Evolutionary conservation across 2,797 vertebrate species (phyloP).

Genomic region (Eremophila alpestris): DNA sequence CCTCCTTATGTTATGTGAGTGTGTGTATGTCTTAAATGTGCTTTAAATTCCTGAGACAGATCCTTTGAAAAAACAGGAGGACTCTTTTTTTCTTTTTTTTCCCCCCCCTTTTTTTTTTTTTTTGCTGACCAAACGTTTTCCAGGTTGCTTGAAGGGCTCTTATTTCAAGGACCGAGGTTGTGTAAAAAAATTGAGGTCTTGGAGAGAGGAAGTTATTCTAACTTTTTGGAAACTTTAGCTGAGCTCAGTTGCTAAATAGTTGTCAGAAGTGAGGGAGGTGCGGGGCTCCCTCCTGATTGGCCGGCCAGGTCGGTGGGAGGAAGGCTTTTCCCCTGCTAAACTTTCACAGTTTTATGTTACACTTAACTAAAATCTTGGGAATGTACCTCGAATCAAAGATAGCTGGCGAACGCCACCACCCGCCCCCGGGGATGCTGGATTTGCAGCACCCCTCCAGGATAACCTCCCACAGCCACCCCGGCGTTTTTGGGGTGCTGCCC

Average conservation of each 20-base stretch:
- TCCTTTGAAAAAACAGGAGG: constrained; percentile 68
- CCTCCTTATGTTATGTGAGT: constrained; percentile 67
- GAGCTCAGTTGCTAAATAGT: constrained; percentile 93
- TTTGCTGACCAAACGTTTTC: constrained; percentile 69
- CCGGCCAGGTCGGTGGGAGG: constrained; percentile 82
- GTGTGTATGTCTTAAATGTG: constrained; percentile 68
- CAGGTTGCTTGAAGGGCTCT: constrained; percentile 69
- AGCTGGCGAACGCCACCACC: not conserved
- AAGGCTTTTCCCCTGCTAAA: constrained; percentile 73
- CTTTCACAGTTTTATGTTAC: constrained; percentile 81
- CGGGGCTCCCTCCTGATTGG: constrained; percentile 79
- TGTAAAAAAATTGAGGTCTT: constrained; percentile 74
- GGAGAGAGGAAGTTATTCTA: constrained; percentile 83
- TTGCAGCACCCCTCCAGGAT: not conserved
- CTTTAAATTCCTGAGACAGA: constrained; percentile 74
- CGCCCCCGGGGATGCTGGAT: rapidly evolving
- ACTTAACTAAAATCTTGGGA: constrained; percentile 71
- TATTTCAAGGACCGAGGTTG: constrained; percentile 74
- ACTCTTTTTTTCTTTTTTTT: not conserved
- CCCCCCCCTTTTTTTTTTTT: not conserved
- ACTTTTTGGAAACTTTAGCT: constrained; percentile 90
- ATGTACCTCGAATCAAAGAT: constrained; percentile 60
- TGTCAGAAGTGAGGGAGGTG: constrained; percentile 87
- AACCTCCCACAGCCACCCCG: rapidly evolving
- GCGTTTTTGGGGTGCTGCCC: not conserved